Evolutionary conservation across 2,888 invertebrate species (phyloP).

Genomic region (Drosophila kokeensis): DNA sequence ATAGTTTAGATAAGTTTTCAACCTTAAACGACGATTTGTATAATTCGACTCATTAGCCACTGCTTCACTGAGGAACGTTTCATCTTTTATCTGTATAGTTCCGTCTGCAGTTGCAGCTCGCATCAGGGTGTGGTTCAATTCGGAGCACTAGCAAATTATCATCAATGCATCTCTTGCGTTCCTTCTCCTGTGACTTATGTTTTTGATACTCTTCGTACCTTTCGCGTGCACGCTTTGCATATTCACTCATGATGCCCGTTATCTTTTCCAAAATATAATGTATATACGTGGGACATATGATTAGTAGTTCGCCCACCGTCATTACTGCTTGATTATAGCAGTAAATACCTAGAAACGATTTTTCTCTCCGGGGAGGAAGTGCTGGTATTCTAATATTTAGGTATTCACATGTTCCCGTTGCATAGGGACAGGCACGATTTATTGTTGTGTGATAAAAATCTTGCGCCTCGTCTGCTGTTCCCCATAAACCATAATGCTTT

Average conservation of each 20-base stretch:
- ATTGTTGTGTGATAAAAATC: slow-evolving; percentile 37
- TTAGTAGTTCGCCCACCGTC: slow-evolving; percentile 42
- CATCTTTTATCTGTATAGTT: background rate
- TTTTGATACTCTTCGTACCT: slow-evolving; percentile 26
- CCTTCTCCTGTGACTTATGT: slow-evolving; percentile 22
- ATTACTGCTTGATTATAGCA: slow-evolving; percentile 59
- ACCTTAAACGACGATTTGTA: background rate
- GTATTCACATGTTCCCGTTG: slow-evolving; percentile 33
- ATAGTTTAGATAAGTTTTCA: background rate
- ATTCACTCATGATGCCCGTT: slow-evolving; percentile 27
- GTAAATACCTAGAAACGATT: slow-evolving; percentile 49
- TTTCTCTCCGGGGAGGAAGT: slow-evolving; percentile 56
- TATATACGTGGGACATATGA: slow-evolving; percentile 43
- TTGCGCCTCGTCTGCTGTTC: slow-evolving; percentile 41
- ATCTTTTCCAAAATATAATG: slow-evolving; percentile 18
- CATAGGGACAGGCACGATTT: slow-evolving; percentile 41
- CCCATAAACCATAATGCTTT: slow-evolving; percentile 55
- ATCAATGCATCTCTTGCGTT: slow-evolving; percentile 31
- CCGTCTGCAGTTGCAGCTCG: slow-evolving; percentile 1
- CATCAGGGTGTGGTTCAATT: slow-evolving; percentile 15
- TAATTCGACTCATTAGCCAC: background rate
- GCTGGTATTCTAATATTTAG: slow-evolving; percentile 58
- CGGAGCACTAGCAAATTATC: slow-evolving; percentile 29
- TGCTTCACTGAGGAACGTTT: background rate
- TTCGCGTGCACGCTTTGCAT: background rate